Evolutionary conservation across 1,140 invertebrate species (phyloP).

Genomic region (Callitettix versicolor): DNA sequence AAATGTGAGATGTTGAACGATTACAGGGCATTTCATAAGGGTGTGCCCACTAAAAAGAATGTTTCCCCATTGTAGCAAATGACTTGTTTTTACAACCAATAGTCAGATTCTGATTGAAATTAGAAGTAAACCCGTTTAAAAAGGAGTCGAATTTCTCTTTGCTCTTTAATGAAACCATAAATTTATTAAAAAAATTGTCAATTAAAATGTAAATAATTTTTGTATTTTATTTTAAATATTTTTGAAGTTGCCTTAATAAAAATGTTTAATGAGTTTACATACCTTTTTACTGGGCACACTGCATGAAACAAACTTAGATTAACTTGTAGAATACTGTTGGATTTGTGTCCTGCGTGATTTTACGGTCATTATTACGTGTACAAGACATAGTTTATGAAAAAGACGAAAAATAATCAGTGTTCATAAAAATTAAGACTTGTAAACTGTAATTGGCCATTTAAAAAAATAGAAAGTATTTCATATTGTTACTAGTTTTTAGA

Average conservation of each 20-base stretch:
- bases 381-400: not conserved
- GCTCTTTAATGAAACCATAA: too few species aligned
- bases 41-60: not conserved
- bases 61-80: not conserved
- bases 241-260: too few species aligned
- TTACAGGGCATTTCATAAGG: not conserved
- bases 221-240: too few species aligned
- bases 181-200: too few species aligned
- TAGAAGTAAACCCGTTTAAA: not conserved
- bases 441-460: not conserved
- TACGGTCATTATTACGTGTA: too few species aligned
- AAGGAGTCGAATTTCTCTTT: too few species aligned
- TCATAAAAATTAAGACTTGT: not conserved
- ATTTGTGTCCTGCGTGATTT: too few species aligned
- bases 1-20: not conserved
- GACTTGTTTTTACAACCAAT: not conserved
- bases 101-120: not conserved
- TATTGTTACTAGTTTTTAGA: constrained; percentile 6
- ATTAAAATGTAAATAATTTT: too few species aligned
- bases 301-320: too few species aligned
- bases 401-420: not conserved
- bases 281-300: too few species aligned
- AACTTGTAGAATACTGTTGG: too few species aligned
- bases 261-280: too few species aligned
- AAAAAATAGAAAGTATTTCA: not conserved